Conservation (phyloP, 1,140 invertebrate species). For the Belonocnema kinseyi region DNA sequence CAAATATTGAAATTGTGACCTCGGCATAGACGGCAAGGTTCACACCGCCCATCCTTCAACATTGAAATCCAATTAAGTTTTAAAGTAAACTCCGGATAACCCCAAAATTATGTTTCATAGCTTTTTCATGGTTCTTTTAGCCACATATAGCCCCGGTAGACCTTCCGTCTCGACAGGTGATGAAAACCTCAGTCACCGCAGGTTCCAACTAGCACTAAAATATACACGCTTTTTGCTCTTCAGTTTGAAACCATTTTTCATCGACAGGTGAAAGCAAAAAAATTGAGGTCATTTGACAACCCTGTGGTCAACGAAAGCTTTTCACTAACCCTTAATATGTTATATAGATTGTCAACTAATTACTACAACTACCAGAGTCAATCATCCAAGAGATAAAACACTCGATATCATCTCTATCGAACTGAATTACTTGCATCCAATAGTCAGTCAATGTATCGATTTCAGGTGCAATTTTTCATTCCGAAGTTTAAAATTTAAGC, state of each 20-base stretch:
- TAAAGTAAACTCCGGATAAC: not conserved
- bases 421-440: not conserved
- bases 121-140: not conserved
- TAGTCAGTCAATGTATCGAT: not conserved
- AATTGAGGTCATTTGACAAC: not conserved
- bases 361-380: not conserved
- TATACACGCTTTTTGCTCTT: not conserved
- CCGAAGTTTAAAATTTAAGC: not conserved
- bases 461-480: not conserved
- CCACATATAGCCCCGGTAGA: not conserved
- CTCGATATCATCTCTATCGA: not conserved
- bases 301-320: not conserved
- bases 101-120: not conserved
- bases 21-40: not conserved
- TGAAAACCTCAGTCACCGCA: not conserved
- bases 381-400: not conserved
- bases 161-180: not conserved
- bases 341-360: not conserved
- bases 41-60: not conserved
- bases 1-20: not conserved
- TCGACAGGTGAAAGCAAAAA: not conserved
- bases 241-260: not conserved
- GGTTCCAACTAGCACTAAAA: not conserved
- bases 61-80: not conserved
- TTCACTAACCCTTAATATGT: not conserved